Percentiles rank a stretch among this genome's conserved stretches.
These are phyloP conservation scores for Peucedramus taeniatus DNA, from an alignment of 2,113 vertebrate genomes.

Conservation along the genomic window DNA sequence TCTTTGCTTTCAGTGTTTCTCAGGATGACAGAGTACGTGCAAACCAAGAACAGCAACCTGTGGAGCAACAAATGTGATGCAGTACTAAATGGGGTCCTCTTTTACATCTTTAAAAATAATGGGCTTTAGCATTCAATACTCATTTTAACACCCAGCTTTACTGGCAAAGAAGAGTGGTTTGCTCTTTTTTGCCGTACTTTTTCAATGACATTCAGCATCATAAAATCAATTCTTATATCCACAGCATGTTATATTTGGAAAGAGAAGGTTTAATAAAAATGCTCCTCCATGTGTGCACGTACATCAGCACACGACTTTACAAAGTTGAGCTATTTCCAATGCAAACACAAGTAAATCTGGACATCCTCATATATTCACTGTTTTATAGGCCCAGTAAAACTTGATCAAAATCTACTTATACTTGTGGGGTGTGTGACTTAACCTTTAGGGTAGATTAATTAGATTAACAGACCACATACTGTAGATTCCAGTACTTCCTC, in stretches of 20 bases:
- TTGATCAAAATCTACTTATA: conserved; percentile 58
- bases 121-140: neutral
- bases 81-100: neutral
- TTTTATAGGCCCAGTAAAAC: conserved; percentile 52
- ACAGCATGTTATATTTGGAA: conserved; percentile 8
- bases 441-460: conserved; percentile 60
- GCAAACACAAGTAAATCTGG: conserved; percentile 37
- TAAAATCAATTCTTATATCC: neutral
- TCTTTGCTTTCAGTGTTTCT: neutral
- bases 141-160: neutral
- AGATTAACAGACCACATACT: conserved; percentile 66
- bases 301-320: neutral
- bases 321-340: conserved; percentile 5
- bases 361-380: neutral
- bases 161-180: neutral
- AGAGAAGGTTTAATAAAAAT: conserved; percentile 2
- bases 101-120: neutral
- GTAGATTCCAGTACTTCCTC: conserved; percentile 64
- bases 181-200: neutral
- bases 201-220: neutral
- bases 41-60: neutral
- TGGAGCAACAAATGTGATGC: neutral
- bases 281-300: neutral
- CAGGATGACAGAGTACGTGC: neutral
- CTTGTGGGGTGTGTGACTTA: conserved; percentile 46